A percentile compares a stretch with the other conserved stretches of the same genome.
These are phyloP conservation scores for Dicaeum eximium DNA, from an alignment of 2,113 vertebrate species.

Conservation along the genomic window DNA sequence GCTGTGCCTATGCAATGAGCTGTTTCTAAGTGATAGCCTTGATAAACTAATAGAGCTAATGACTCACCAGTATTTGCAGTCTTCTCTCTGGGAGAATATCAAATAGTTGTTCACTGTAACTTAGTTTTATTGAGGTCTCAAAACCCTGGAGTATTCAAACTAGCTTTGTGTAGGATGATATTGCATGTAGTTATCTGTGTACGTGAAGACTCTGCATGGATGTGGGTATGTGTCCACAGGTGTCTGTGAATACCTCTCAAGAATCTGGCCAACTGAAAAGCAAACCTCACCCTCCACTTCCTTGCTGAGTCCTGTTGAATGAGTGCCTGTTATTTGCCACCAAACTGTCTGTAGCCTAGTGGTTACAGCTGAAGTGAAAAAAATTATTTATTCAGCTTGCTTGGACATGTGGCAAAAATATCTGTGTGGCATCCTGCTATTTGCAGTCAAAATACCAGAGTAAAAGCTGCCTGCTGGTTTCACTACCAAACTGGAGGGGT, in stretches of 20 bases:
- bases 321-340: not conserved
- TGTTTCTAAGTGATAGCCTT: not conserved
- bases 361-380: not conserved
- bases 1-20: not conserved
- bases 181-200: not conserved
- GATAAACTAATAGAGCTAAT: not conserved
- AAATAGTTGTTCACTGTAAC: not conserved
- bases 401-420: not conserved
- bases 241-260: not conserved
- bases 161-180: not conserved
- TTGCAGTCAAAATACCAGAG: not conserved
- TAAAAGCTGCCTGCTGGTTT: not conserved
- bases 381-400: not conserved
- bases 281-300: not conserved
- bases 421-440: not conserved
- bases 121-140: not conserved
- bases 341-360: not conserved
- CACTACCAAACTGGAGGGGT: not conserved
- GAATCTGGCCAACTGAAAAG: not conserved
- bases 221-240: not conserved
- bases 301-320: not conserved
- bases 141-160: not conserved
- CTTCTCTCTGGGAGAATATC: not conserved
- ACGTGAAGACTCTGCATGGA: not conserved
- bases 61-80: not conserved